Percentiles rank a stretch among this genome's conserved stretches.
Evolutionary conservation across 2,113 vertebrate genomes (phyloP).

Genomic region (Stigmatopora nigra): DNA sequence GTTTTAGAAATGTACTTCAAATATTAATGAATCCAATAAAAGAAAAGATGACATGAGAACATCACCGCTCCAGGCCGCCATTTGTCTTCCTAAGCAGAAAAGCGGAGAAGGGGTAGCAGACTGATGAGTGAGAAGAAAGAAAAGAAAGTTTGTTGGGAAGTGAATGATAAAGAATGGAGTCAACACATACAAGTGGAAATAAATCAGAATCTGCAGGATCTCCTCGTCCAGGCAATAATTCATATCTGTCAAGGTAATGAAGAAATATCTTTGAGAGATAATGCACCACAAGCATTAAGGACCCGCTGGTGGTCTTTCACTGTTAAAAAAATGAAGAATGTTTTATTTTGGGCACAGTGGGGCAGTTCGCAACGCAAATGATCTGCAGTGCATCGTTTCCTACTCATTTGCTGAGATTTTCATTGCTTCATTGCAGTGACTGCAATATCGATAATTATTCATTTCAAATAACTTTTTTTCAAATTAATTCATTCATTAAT

Average conservation of each 20-base stretch:
- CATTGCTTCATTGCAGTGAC: too few relatives aligned
- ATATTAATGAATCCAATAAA: slow-evolving; percentile 34
- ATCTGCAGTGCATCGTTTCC: too few relatives aligned
- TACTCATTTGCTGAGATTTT: too few relatives aligned
- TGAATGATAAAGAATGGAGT: slow-evolving; percentile 19
- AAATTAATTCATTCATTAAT: too few relatives aligned
- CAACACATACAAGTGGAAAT: slow-evolving; percentile 31
- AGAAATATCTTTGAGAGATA: neutral
- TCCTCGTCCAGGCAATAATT: slow-evolving; percentile 28
- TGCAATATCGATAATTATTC: too few relatives aligned
- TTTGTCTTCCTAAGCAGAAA: slow-evolving; percentile 46
- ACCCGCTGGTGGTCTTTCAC: slow-evolving; percentile 3
- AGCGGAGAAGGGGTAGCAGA: slow-evolving; percentile 3
- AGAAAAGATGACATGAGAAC: slow-evolving; percentile 35
- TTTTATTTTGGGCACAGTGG: neutral
- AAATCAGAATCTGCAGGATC: slow-evolving; percentile 26
- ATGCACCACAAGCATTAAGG: neutral
- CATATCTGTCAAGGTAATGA: slow-evolving; percentile 32
- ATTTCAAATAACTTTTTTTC: too few relatives aligned
- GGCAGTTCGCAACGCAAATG: neutral
- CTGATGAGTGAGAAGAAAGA: slow-evolving; percentile 1
- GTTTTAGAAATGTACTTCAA: slow-evolving; percentile 30
- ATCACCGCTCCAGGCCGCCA: slow-evolving; percentile 15
- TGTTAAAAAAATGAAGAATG: neutral
- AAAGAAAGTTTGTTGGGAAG: slow-evolving; percentile 5